Evolutionary conservation across 2,888 invertebrate species (phyloP), one percentile per base, ranked within the genome.

Genomic region (Pristionchus mayeri): DNA sequence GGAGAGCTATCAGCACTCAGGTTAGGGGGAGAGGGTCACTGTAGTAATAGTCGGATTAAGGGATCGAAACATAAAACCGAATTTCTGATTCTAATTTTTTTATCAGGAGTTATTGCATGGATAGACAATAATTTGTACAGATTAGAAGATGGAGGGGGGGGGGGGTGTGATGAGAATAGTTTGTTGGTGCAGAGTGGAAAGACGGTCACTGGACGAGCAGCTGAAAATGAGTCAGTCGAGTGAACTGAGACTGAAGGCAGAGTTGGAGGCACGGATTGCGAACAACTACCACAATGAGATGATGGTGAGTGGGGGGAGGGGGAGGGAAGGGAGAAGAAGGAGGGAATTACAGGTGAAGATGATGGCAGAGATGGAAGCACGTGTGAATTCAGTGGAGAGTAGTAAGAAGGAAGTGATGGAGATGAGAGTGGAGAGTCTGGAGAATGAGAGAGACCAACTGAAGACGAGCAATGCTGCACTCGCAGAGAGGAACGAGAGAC

Each of bases 241-340:
- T 82, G 81, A 82, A 48, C n/a, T 44, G 34, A 67, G 71, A 67
- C 34, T 84, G 44, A 85, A 60, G 34, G 84, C 84, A 27, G 88
- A 88, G 54, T 40, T 88, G 30, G 84, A 85, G 18, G 82, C 87
- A 27, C 75, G 87, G 30, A 85, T 86, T 2, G 34, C 57, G 21
- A 84, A 81, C 24, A 48, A 40, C n/a, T 86, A 86, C 40, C 86
- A 87, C 30, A 86, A 75, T 48, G 88, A 88, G 50, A 84, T 86
- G 27, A 85, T 87, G 75, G 85, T 82, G 21, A 18, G 82, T 9
- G 4, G 11, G 27, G 13, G 6, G 34, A 34, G 0, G 4, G 34
- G 16, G 18, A 60, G 60, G 3, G n/a, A n/a, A 24, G 30, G 2
- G 60, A 30, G 30, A 30, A 11, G 13, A 60, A 30, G 27, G 27